Conservation (phyloP, 2,888 invertebrate genomes). For the Incurvaria masculella region DNA sequence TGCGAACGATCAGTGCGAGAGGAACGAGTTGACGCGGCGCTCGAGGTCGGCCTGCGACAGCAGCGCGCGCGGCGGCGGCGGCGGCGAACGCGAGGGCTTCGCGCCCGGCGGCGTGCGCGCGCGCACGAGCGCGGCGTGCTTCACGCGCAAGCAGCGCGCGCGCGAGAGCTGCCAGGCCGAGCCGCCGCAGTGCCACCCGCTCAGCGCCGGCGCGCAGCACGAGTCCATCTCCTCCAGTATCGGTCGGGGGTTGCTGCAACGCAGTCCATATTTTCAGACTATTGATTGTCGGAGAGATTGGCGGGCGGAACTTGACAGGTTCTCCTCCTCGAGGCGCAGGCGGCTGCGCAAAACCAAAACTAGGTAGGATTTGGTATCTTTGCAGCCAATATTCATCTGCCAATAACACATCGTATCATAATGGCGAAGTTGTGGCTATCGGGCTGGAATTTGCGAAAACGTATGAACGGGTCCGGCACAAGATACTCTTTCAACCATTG, state of each 20-base stretch:
- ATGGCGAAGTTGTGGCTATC: too few species aligned
- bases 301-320: not conserved
- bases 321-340: too few species aligned
- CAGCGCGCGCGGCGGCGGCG: conserved; percentile 29
- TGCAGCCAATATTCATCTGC: too few species aligned
- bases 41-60: conserved; percentile 37
- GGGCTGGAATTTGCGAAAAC: too few species aligned
- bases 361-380: too few species aligned
- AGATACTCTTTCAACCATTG: too few species aligned
- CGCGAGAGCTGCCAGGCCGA: conserved; percentile 42
- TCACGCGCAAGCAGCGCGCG: conserved; percentile 36
- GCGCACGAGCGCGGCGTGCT: conserved; percentile 29
- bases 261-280: not conserved
- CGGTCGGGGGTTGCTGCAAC: conserved; percentile 32
- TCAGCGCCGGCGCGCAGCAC: conserved; percentile 23
- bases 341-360: too few species aligned
- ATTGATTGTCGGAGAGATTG: not conserved
- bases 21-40: conserved; percentile 30
- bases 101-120: conserved; percentile 35
- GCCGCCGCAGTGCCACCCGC: conserved; percentile 28
- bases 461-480: too few species aligned
- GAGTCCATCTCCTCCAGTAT: conserved; percentile 30
- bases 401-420: too few species aligned
- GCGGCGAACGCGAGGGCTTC: conserved; percentile 29
- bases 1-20: conserved; percentile 25